phyloP scores from a whole-genome alignment of 2,797 vertebrate genomes.

The Melanotaenia maccullochi region DNA sequence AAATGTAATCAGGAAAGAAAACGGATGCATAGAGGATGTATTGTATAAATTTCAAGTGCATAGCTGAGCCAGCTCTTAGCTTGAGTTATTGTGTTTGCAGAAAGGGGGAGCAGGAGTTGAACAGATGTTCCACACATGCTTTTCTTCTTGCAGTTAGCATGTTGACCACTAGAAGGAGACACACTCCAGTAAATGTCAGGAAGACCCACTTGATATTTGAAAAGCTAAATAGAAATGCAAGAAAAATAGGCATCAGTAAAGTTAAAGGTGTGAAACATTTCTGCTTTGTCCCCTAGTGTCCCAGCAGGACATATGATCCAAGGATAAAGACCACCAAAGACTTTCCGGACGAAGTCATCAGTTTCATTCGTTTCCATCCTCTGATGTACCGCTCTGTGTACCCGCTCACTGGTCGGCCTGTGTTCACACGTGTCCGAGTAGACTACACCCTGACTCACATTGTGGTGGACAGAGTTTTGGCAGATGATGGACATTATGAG shows the following conservation, averaged over 20 bases:
- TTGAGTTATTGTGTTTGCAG: slow-evolving; percentile 6
- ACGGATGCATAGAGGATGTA: background rate
- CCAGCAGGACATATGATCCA: slow-evolving; percentile 95
- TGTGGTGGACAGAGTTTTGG: slow-evolving; percentile 92
- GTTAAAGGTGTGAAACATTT: background rate
- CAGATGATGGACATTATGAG: slow-evolving; percentile 97
- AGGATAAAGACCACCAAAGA: slow-evolving; percentile 95
- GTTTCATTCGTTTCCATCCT: slow-evolving; percentile 92
- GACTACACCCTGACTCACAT: slow-evolving; percentile 94
- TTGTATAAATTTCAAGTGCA: slow-evolving; percentile 20
- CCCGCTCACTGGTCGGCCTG: slow-evolving; percentile 86
- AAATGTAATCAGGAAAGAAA: slow-evolving; percentile 33
- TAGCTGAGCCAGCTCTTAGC: slow-evolving; percentile 18
- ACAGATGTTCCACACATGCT: slow-evolving; percentile 55
- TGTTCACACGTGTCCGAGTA: slow-evolving; percentile 90
- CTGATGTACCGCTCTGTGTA: slow-evolving; percentile 90
- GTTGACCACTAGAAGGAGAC: slow-evolving; percentile 74
- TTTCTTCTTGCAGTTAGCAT: slow-evolving; percentile 16
- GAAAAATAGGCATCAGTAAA: background rate
- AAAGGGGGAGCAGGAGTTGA: slow-evolving; percentile 1
- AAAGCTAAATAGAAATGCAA: background rate
- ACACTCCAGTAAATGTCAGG: slow-evolving; percentile 34
- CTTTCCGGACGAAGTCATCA: slow-evolving; percentile 95
- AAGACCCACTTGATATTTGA: background rate
- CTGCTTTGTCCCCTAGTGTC: slow-evolving; percentile 83